phyloP scores from a whole-genome alignment of 1,140 invertebrate species.

The Trichogramma pretiosum region DNA sequence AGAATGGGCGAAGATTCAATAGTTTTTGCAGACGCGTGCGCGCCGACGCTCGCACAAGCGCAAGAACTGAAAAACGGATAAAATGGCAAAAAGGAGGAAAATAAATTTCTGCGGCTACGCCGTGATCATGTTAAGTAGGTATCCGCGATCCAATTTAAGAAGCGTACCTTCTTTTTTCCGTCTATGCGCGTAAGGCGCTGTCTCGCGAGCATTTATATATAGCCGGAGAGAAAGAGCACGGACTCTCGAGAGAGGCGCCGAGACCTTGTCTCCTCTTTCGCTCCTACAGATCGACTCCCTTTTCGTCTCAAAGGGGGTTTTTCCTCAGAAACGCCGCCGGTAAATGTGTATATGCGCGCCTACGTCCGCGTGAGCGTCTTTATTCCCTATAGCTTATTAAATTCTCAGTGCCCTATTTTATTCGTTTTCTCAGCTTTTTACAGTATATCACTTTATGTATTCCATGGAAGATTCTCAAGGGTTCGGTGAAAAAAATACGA shows the following conservation, averaged over 20 bases:
- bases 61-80: slow-evolving; percentile 6
- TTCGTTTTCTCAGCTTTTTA: not conserved
- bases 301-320: slow-evolving; percentile 16
- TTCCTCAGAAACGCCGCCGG: slow-evolving; percentile 23
- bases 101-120: slow-evolving; percentile 22
- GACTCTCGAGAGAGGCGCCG: too few relatives aligned
- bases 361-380: slow-evolving; percentile 2
- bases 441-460: too few relatives aligned
- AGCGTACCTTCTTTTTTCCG: too few relatives aligned
- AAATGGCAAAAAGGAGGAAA: slow-evolving; percentile 23
- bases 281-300: too few relatives aligned
- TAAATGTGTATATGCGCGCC: slow-evolving; percentile 13
- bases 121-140: slow-evolving; percentile 26
- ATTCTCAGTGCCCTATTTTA: not conserved
- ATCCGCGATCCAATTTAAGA: slow-evolving; percentile 34
- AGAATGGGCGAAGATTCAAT: too few relatives aligned
- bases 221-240: slow-evolving; percentile 15
- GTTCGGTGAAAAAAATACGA: too few relatives aligned
- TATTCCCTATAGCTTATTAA: slow-evolving; percentile 10
- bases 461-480: too few relatives aligned
- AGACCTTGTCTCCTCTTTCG: too few relatives aligned
- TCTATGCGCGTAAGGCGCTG: too few relatives aligned
- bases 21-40: too few relatives aligned
- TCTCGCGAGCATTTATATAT: not conserved
- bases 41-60: not conserved